Evolutionary conservation across 2,113 vertebrate species (phyloP).

Genomic region (Acanthisitta chloris): DNA sequence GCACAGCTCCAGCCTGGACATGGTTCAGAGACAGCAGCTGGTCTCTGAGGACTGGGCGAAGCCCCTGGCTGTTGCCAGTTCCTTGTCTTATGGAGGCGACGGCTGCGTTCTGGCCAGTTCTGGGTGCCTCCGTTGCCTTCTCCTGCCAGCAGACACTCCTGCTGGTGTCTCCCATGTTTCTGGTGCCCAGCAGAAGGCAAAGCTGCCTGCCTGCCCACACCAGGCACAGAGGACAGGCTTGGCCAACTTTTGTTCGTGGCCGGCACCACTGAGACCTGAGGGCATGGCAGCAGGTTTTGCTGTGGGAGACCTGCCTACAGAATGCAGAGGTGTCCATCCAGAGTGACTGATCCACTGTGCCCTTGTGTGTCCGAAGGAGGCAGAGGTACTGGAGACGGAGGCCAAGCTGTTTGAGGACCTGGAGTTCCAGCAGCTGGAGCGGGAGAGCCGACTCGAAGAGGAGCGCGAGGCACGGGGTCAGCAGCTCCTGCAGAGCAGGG

Average conservation of each 20-base stretch:
- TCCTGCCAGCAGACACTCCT: not conserved
- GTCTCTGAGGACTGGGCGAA: not conserved
- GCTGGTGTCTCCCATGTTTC: not conserved
- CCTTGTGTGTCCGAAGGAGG: slow-evolving; percentile 76
- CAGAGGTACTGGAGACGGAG: slow-evolving; percentile 85
- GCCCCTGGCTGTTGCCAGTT: accelerated
- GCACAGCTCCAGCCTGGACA: accelerated
- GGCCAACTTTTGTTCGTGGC: not conserved
- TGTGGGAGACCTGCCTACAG: not conserved
- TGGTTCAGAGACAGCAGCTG: not conserved
- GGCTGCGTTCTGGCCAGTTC: not conserved
- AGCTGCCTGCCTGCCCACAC: not conserved
- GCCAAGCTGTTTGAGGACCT: slow-evolving; percentile 94
- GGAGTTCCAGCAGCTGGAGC: slow-evolving; percentile 98
- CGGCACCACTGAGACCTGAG: not conserved
- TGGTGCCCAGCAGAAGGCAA: not conserved
- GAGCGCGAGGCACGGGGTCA: slow-evolving; percentile 85
- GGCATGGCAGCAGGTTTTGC: not conserved
- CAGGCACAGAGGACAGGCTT: not conserved
- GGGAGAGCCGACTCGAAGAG: slow-evolving; percentile 91
- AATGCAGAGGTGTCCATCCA: accelerated
- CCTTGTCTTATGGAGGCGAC: accelerated
- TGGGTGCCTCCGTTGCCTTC: not conserved
- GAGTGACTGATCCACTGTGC: not conserved
- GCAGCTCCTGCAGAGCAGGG: slow-evolving; percentile 86